phyloP scores from a whole-genome alignment of 2,113 vertebrate species.

The Hemichromis elongatus region DNA sequence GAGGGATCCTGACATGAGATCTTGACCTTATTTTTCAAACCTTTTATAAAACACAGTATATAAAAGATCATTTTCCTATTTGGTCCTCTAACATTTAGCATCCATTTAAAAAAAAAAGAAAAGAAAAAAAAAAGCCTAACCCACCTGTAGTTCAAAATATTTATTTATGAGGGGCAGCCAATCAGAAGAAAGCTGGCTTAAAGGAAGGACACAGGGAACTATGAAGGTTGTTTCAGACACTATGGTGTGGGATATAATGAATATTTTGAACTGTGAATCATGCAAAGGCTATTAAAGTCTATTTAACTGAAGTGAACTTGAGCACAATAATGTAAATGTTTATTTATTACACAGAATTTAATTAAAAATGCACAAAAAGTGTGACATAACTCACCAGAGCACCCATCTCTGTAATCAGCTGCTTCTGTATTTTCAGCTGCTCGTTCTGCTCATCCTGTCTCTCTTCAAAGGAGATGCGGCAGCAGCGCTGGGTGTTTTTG shows the following conservation, averaged over 20 bases:
- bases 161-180: background rate
- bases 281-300: background rate
- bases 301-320: background rate
- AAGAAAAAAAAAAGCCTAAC: background rate
- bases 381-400: background rate
- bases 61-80: background rate
- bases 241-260: background rate
- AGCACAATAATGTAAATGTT: background rate
- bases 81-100: background rate
- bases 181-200: background rate
- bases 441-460: conserved; percentile 85
- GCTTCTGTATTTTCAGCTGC: conserved; percentile 86
- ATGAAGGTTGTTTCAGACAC: background rate
- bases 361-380: background rate
- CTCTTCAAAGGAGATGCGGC: conserved; percentile 92
- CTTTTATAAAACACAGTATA: background rate
- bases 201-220: background rate
- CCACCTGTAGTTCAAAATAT: background rate
- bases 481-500: conserved; percentile 85
- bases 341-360: background rate
- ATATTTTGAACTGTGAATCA: background rate
- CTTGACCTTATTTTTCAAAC: background rate
- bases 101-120: too few relatives aligned
- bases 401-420: conserved; percentile 81
- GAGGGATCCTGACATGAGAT: background rate